Evolutionary conservation across 2,888 invertebrate species (phyloP).

Genomic region (Aplocera efformata): DNA sequence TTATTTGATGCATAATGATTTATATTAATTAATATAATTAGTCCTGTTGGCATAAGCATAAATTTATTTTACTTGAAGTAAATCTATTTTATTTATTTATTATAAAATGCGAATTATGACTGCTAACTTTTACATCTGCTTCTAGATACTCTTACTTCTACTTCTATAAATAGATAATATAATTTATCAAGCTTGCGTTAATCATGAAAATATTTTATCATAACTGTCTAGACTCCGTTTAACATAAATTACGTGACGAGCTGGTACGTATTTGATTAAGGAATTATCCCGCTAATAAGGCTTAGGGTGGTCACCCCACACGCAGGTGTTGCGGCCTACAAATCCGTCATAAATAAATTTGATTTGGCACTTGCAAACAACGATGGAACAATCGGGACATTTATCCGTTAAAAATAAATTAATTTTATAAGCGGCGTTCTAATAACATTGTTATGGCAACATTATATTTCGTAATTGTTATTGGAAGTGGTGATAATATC

Average conservation of each 20-base stretch:
- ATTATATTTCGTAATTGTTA: too few relatives aligned
- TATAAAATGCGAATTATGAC: too few relatives aligned
- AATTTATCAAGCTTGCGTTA: slow-evolving; percentile 12
- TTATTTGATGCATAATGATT: too few relatives aligned
- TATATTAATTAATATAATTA: too few relatives aligned
- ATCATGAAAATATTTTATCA: slow-evolving; percentile 10
- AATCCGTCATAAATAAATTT: slow-evolving; percentile 73
- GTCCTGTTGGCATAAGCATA: too few relatives aligned
- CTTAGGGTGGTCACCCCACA: slow-evolving; percentile 49
- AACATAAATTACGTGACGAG: slow-evolving; percentile 33
- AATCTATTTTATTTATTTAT: too few relatives aligned
- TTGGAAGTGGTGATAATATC: too few relatives aligned
- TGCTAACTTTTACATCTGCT: too few relatives aligned
- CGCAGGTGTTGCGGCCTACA: slow-evolving; percentile 60
- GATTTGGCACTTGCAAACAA: slow-evolving; percentile 68
- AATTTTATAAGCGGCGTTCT: neutral
- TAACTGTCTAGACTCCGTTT: slow-evolving; percentile 14
- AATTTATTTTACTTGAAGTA: too few relatives aligned
- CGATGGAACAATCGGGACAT: slow-evolving; percentile 50
- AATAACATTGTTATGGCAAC: too few relatives aligned
- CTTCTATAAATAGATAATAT: too few relatives aligned
- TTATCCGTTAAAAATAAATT: slow-evolving; percentile 28
- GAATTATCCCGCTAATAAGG: slow-evolving; percentile 47
- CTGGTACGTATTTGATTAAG: slow-evolving; percentile 38
- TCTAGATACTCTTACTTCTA: too few relatives aligned